Evolutionary conservation across 1,140 invertebrate species (phyloP), one percentile per base, ranked within the genome.

Genomic region (Drosophila pseudoananassae): DNA sequence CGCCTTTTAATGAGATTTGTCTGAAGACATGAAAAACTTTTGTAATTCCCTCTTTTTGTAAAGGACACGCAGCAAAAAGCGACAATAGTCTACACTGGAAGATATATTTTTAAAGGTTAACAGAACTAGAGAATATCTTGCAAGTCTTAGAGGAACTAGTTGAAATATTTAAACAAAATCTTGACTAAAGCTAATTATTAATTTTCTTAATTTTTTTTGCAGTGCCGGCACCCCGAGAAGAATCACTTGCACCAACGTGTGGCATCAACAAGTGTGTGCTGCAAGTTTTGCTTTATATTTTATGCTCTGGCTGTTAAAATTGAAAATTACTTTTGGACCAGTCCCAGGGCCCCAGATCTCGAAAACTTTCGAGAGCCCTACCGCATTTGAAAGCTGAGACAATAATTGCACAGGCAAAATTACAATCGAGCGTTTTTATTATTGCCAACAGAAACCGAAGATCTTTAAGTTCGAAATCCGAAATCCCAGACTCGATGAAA

Each of bases 1-100:
- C 82, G 82, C 83, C 82, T 88, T 88, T 87, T 87, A 87, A 87
- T 87, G 82, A 87, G 82, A 88, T 87, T 87, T 87, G 82, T 87
- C 82, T 88, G 82, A 78, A 71, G 66, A 87, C 78, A 85, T 82
- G 82, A 87, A 85, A 78, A 87, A 87, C 82, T 88, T 73, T 68
- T 88, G 78, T 87, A 78, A 78, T 79, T 71, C 73, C 51, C 74
- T 73, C 65, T 25, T 80, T 73, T 79, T 78, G 7, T 85, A 73
- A 78, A 87, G 83, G 83, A 88, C 76, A 88, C 78, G 74, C 82
- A 81, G 70, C 75, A 68, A 71, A 73, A 85, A 51, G 56, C 57
- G 63, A 77, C 74, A 76, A 60, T 45, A 56, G 47, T 23, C 23
- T 40, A 50, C 65, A 76, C 58, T 8, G 4, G 5, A 29, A 43